Evolutionary conservation across 2,113 vertebrate genomes (phyloP), one percentile per base, ranked within the genome.

Genomic region (Ivindomyrus marchei): DNA sequence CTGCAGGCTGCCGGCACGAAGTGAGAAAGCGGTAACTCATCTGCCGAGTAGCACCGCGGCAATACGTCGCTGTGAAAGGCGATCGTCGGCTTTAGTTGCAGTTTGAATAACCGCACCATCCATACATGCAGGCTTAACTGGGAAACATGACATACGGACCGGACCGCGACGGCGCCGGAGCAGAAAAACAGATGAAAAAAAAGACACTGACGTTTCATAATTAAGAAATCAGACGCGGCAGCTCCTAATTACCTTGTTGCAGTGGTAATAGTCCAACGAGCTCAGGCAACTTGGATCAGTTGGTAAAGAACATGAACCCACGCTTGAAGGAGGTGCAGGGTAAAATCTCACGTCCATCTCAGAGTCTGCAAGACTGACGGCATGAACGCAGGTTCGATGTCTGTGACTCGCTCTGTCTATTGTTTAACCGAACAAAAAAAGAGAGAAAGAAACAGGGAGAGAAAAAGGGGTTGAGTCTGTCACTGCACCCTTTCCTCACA

Each of bases 331-430:
- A 94, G 96, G 97, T 92, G 97, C 96, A 95, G 97, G 97, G 95
- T 98, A 98, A 95, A 97, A 97, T 96, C 97, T 96, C 95, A 97
- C 97, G 95, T 97, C 97, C 97, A 97, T 97, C 93, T 96, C 96
- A 96, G 94, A 93, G 89, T 94, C 93, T 91, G 93, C 94, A 93
- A 94, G 92, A 94, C 94, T 94, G 94, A 94, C 95, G 93, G 94
- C 95, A 96, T 96, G 94, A 95, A 95, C 94, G 94, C 95, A 95
- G 93, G 94, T 92, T 93, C 94, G 92, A 95, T 95, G 94, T 93
- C 93, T 92, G 88, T 92, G 93, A 94, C 96, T 96, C 93, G 50
- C 93, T 66, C 92, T 91, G 90, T 86, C 90, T 94, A 92, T 95
- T 94, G 94, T 95, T 93, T 94, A 89, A 88, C 80, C 90, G 91